Conservation (phyloP, 2,113 vertebrate genomes). For the Pristiophorus japonicus region DNA sequence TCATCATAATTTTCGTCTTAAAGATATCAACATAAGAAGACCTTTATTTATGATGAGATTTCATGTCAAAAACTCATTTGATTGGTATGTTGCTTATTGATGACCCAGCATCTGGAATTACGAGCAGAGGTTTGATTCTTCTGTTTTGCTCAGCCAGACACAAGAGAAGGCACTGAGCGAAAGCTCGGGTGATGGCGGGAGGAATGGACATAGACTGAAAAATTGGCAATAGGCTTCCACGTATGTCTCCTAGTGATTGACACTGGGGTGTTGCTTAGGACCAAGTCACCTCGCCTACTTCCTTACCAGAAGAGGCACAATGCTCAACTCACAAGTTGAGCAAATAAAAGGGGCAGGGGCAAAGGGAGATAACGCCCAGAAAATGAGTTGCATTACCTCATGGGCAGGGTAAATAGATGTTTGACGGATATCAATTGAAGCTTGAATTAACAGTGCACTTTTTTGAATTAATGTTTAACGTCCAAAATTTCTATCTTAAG, state of each 20-base stretch:
- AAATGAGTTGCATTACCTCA: neutral
- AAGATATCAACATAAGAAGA: neutral
- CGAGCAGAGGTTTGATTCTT: neutral
- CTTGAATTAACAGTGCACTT: neutral
- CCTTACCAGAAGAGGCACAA: neutral
- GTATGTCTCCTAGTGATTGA: neutral
- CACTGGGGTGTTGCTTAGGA: neutral
- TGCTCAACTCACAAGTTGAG: neutral
- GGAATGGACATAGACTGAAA: neutral
- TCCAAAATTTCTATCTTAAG: neutral
- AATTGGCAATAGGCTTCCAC: neutral
- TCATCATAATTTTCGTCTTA: neutral
- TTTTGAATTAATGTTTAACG: neutral
- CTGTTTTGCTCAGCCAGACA: neutral
- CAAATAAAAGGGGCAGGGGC: neutral
- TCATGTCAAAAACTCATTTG: neutral
- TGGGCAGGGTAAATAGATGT: neutral
- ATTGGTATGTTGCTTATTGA: neutral
- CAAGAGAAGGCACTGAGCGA: neutral
- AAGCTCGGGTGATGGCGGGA: neutral
- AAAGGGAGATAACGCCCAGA: neutral
- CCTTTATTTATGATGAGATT: neutral
- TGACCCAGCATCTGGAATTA: neutral
- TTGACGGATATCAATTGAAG: neutral
- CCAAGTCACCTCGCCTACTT: neutral